Evolutionary conservation across 2,113 vertebrate species (phyloP), one percentile per base, ranked within the genome.

Genomic region (Climacteris rufus): DNA sequence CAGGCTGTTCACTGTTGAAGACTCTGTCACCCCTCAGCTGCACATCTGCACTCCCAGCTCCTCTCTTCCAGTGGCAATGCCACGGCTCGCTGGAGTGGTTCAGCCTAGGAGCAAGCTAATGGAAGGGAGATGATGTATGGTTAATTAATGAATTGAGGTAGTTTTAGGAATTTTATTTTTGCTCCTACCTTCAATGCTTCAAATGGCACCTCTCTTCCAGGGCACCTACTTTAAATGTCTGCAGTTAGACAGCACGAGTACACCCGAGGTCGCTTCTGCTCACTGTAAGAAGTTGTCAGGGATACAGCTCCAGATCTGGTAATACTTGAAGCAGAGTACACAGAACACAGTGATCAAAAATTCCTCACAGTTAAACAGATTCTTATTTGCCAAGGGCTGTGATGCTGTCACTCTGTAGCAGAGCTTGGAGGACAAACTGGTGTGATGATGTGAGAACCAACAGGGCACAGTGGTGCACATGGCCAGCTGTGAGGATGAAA

Each of bases 161-260:
- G 79, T 78, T 49, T 71, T 79, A 86, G 42, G 61, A 28, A 71
- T 93, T 91, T 80, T 50, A 63, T 28, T 91, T 91, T 83, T 87
- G 68, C 33, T 87, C 20, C 49, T 68, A 42, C 85, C 77, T 87
- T 68, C 68, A 63, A 4, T 35, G 63, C 44, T 87, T 44, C 63
- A 76, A 93, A 89, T 24, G 22, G 80, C 53, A 40, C 30, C 60
- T 90, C 66, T 74, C 52, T 49, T 45, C 35, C 77, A 53, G 61
- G 71, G 52, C 76, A 76, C 14, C 42, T 35, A 44, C 22, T 13
- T 68, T 68, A 45, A 91, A 76, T 59, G 39, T 24, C 66, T 76
- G 39, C 57, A 70, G 54, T 70, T 74, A 50, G 69, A 49, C 10
- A 20, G 27, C 11, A 33, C 63, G 68, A 40, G 75, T 66, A 40